Evolutionary conservation across 2,113 vertebrate species (phyloP).

Genomic region (Blennius ocellaris): DNA sequence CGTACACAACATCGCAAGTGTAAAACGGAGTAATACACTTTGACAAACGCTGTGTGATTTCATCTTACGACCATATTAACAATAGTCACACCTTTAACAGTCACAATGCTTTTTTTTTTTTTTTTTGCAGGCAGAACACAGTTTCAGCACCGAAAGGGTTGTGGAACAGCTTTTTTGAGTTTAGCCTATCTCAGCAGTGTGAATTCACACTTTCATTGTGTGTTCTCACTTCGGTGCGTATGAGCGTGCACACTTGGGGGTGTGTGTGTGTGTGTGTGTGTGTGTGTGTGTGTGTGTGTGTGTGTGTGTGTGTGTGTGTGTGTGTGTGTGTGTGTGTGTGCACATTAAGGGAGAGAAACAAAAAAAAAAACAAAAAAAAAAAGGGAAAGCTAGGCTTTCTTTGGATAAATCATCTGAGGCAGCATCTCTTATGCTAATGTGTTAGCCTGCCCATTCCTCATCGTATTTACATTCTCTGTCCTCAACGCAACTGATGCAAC

Average conservation of each 20-base stretch:
- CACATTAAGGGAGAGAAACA: conserved; percentile 11
- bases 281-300: conserved; percentile 25
- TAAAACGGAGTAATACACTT: conserved; percentile 35
- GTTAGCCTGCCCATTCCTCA: conserved; percentile 61
- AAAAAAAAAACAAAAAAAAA: conserved; percentile 9
- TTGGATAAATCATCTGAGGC: conserved; percentile 81
- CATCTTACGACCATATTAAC: conserved; percentile 47
- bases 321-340: conserved; percentile 24
- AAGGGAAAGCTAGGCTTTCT: conserved; percentile 49
- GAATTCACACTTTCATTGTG: conserved; percentile 77
- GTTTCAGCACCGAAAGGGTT: conserved; percentile 67
- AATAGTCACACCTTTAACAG: conserved; percentile 64
- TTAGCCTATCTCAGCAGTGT: conserved; percentile 80
- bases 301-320: conserved; percentile 20
- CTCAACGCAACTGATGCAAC: conserved; percentile 60
- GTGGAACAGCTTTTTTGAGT: conserved; percentile 71
- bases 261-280: conserved; percentile 26
- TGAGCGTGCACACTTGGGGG: conserved; percentile 23
- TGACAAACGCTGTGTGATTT: conserved; percentile 40
- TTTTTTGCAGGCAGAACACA: conserved; percentile 36
- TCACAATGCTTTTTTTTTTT: no score
- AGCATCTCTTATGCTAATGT: conserved; percentile 81
- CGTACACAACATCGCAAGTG: conserved; percentile 25
- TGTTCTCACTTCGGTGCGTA: conserved; percentile 63
- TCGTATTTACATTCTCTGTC: conserved; percentile 68